phyloP scores from a whole-genome alignment of 2,888 invertebrate species.

The Drosophila nigritarsus region DNA sequence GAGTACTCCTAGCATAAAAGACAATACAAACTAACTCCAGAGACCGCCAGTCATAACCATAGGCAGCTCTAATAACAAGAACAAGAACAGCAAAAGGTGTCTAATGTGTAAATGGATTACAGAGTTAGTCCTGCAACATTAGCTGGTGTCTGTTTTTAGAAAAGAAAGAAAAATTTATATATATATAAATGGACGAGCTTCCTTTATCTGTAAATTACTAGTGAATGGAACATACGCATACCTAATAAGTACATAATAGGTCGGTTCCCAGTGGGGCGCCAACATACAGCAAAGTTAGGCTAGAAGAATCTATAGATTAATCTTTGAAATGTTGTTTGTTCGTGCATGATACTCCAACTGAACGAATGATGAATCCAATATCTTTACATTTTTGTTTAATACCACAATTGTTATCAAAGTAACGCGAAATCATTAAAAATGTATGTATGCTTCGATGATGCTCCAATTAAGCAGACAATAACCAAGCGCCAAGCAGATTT shows the following conservation, averaged over 20 bases:
- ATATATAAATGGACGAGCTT: constrained; percentile 70
- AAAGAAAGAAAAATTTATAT: background rate
- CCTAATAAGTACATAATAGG: constrained; percentile 5
- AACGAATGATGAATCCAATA: constrained; percentile 1
- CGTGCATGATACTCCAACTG: constrained; percentile 4
- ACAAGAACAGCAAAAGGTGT: constrained; percentile 43
- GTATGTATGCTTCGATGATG: constrained; percentile 1
- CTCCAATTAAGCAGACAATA: constrained; percentile 7
- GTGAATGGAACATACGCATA: constrained; percentile 38
- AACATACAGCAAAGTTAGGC: constrained; percentile 25
- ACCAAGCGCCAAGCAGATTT: background rate
- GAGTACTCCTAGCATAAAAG: constrained; percentile 41
- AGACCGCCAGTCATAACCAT: constrained; percentile 8
- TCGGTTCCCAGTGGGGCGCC: constrained; percentile 15
- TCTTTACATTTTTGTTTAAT: constrained; percentile 6
- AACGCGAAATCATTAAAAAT: constrained; percentile 9
- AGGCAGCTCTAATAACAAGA: constrained; percentile 10
- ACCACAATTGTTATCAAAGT: background rate
- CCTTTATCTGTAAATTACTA: constrained; percentile 69
- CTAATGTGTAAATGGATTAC: constrained; percentile 23
- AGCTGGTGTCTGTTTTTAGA: constrained; percentile 55
- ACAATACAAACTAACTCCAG: constrained; percentile 60
- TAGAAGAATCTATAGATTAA: constrained; percentile 36
- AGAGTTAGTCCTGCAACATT: constrained; percentile 6
- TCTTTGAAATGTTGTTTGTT: constrained; percentile 18